phyloP scores from a whole-genome alignment of 2,888 invertebrate genomes.

The Ochropleura leucogaster region DNA sequence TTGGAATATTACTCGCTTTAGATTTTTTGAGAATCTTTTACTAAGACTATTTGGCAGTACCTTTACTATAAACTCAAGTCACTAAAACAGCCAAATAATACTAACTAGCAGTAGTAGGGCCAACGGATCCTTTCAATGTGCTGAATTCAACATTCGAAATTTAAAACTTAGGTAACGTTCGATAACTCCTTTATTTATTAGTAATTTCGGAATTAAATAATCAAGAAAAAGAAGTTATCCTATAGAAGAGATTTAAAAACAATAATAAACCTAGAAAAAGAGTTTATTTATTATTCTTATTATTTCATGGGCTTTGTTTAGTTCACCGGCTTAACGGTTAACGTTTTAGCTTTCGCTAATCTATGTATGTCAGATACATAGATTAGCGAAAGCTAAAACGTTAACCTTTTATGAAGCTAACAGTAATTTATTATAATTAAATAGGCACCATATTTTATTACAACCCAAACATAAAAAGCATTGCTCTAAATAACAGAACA shows the following conservation, averaged over 20 bases:
- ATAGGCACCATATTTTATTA: neutral
- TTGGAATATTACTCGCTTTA: slow-evolving; percentile 8
- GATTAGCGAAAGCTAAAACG: neutral
- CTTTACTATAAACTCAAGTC: neutral
- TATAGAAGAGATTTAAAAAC: too few species aligned
- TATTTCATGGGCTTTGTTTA: too few species aligned
- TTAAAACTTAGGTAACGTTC: neutral
- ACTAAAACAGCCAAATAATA: too few species aligned
- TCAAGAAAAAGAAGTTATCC: too few species aligned
- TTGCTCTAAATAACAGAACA: slow-evolving; percentile 38
- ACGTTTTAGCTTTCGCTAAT: too few species aligned
- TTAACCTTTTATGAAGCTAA: slow-evolving; percentile 10
- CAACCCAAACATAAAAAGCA: slow-evolving; percentile 8
- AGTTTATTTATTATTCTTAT: too few species aligned
- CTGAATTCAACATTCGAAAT: neutral
- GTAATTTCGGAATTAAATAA: too few species aligned
- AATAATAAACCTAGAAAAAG: too few species aligned
- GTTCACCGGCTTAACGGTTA: too few species aligned
- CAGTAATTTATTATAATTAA: slow-evolving; percentile 3
- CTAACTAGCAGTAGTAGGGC: neutral
- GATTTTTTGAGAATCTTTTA: neutral
- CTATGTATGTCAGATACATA: too few species aligned
- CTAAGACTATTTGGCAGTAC: neutral
- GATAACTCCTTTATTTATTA: too few species aligned
- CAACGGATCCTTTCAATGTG: neutral